A percentile compares a stretch with the other conserved stretches of the same genome.
Evolutionary conservation across 2,797 vertebrate species (phyloP).

Genomic region (Pyrocephalus nanus): DNA sequence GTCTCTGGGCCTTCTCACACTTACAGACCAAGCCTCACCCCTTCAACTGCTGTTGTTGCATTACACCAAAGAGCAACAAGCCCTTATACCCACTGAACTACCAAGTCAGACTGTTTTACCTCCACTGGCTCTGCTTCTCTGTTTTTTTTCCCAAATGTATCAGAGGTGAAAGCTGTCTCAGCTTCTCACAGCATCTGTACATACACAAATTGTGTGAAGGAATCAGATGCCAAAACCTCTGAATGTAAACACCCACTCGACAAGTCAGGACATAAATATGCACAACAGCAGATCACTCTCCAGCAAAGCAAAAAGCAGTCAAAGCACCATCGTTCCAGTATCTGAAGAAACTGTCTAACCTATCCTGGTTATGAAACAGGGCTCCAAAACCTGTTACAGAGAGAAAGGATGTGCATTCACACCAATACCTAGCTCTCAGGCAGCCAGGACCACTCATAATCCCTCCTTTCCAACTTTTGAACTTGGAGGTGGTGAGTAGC

Average conservation of each 20-base stretch:
- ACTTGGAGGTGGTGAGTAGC: background rate
- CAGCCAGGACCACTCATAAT: background rate
- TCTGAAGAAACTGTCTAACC: background rate
- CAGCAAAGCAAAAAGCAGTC: background rate
- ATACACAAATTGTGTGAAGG: background rate
- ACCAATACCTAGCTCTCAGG: background rate
- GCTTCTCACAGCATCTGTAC: background rate
- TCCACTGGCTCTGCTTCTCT: background rate
- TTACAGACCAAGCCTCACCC: background rate
- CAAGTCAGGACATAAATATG: background rate
- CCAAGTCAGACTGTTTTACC: background rate
- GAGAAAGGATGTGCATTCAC: background rate
- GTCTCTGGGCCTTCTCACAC: background rate
- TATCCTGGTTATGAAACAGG: background rate
- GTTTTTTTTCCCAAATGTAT: background rate
- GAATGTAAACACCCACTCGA: background rate
- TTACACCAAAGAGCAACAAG: accelerated
- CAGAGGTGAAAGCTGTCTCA: constrained; percentile 6
- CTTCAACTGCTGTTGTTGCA: accelerated
- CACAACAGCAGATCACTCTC: background rate
- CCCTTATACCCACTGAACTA: background rate
- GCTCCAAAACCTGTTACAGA: background rate
- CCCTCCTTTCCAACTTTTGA: background rate
- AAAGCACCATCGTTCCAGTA: background rate
- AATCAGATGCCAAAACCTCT: background rate